A percentile compares a stretch with the other conserved stretches of the same genome.
Evolutionary conservation across 2,113 vertebrate species (phyloP).

Genomic region (Plotosus lineatus): DNA sequence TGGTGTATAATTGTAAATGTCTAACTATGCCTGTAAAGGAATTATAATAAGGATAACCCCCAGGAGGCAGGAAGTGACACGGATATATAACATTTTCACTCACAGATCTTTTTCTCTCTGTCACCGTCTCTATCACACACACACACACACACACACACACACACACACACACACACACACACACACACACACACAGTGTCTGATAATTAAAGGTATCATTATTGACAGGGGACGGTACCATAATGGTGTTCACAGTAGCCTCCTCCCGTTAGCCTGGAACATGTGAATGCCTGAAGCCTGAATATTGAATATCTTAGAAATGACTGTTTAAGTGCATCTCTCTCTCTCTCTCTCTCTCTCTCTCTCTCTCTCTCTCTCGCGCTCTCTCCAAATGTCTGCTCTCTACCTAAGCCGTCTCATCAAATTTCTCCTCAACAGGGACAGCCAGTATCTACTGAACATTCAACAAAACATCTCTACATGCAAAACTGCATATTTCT

Average conservation of each 20-base stretch:
- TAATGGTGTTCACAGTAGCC: background rate
- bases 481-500: conserved; percentile 8
- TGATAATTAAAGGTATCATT: conserved; percentile 1
- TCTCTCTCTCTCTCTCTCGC: too few relatives aligned
- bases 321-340: background rate
- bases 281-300: too few relatives aligned
- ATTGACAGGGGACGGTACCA: background rate
- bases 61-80: background rate
- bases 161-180: background rate
- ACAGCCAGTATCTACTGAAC: conserved; percentile 23
- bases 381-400: too few relatives aligned
- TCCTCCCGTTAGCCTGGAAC: background rate
- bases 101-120: too few relatives aligned
- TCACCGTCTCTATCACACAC: background rate
- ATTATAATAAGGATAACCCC: conserved; percentile 5
- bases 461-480: too few relatives aligned
- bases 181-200: background rate
- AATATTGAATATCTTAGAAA: background rate
- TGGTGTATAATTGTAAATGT: background rate
- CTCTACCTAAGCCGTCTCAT: too few relatives aligned
- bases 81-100: background rate
- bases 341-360: too few relatives aligned
- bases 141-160: background rate
- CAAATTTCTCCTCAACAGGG: conserved; percentile 32
- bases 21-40: background rate